Base-by-base conservation (phyloP, 1,140 invertebrate genomes). In the Nomia melanderi region DNA sequence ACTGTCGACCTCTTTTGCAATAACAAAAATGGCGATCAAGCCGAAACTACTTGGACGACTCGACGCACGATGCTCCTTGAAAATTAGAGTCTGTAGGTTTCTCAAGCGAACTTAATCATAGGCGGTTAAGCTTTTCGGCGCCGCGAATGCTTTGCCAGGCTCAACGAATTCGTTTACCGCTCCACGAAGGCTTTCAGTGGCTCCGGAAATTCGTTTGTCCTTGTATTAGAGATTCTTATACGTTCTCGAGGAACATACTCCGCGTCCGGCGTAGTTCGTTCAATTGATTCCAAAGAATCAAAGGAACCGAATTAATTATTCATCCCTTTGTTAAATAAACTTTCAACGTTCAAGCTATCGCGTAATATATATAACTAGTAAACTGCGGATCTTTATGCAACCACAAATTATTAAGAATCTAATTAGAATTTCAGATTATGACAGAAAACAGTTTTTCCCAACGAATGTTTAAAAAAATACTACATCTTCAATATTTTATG, bases 121-220 rank as follows among this genome's bases (percentile, higher is more conserved):
- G 63, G 69, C 69, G 36, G 69, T 72, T 72, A 72, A 72, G 69
- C 69, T 72, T 72, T 72, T 72, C 56, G 41, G 12, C n/a, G 39
- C 23, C 60, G 17, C n/a, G n/a, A 50, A 44, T 41, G 69, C 57
- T 72, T 62, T 63, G 29, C 29, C 12, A 14, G 29, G 23, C 57
- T 63, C 57, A 33, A 27, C 41, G 39, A 63, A 72, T 72, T 41
- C 57, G 57, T 62, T 50, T 72, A 39, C 36, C 11, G 27, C 29
- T 62, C n/a, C 27, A 14, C 31, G 31, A 14, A 36, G 57, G 29
- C 57, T 72, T 50, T 63, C 57, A 63, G 11, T 33, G n/a, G 56
- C 29, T 50, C n/a, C 29, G 6, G 41, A 29, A 12, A 72, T 50
- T 36, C 39, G 57, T 72, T 71, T 44, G 67, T 70, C 67, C 27